Conservation (phyloP, 2,888 invertebrate genomes). For the Leucophenga maculata region DNA sequence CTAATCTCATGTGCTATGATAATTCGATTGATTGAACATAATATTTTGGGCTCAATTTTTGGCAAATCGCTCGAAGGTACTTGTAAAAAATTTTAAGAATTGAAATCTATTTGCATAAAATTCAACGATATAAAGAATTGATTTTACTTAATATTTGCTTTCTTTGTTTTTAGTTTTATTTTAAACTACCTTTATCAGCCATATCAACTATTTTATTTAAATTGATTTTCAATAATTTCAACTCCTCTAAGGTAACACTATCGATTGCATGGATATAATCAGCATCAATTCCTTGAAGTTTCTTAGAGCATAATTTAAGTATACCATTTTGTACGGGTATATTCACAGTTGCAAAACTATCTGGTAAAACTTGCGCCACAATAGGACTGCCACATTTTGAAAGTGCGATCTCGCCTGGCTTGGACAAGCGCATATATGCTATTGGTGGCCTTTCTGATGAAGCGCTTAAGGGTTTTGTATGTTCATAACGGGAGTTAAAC, state of each 20-base stretch:
- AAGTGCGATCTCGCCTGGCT: slow-evolving; percentile 69
- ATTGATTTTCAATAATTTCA: slow-evolving; percentile 67
- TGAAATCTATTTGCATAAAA: no score
- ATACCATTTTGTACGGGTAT: slow-evolving; percentile 71
- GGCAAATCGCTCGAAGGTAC: no score
- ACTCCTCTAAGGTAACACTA: slow-evolving; percentile 64
- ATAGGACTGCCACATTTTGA: slow-evolving; percentile 71
- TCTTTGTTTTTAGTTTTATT: no score
- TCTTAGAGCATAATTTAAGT: slow-evolving; percentile 68
- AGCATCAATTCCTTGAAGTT: slow-evolving; percentile 58
- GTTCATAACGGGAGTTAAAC: no score
- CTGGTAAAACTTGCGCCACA: slow-evolving; percentile 67
- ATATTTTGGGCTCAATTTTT: no score
- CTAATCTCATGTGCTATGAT: no score
- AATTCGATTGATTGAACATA: no score
- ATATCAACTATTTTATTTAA: slow-evolving; percentile 67
- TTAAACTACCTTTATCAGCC: slow-evolving; percentile 55
- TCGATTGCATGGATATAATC: slow-evolving; percentile 66
- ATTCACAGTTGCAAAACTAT: slow-evolving; percentile 70
- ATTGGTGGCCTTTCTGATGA: no score
- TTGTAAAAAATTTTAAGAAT: no score
- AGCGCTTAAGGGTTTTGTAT: no score
- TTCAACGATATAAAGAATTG: no score
- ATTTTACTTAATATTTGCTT: no score
- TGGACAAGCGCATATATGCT: slow-evolving; percentile 69